Evolutionary conservation across 2,113 vertebrate species (phyloP), one percentile per base, ranked within the genome.

Genomic region (Lasiurus borealis): DNA sequence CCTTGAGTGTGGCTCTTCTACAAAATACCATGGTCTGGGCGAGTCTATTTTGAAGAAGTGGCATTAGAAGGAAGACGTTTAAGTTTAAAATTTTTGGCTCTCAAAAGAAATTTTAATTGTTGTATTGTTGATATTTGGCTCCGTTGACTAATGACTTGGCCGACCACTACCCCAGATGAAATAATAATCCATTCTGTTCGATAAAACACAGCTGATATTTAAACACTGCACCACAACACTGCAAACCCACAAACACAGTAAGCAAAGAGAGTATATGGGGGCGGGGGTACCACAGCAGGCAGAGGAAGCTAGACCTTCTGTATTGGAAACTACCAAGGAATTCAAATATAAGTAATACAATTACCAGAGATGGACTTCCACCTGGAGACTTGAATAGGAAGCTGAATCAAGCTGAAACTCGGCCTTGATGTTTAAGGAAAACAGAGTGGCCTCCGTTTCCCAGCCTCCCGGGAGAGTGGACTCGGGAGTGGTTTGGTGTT

Each of bases 361-460:
- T 95, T 40, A 68, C 50, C 19, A 92, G 44, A 93, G 64, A 52
- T 18, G 34, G 40, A 86, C 57, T 76, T 91, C n/a, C 54, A 64
- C 31, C 48, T 40, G 36, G 66, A 64, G 8, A 16, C n/a, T n/a
- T 76, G 77, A 40, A 40, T 5, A 40, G 40, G 40, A 40, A 40
- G 40, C 72, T 71, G n/a, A 23, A 1, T 44, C 48, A 75, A 18
- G 23, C 2, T 48, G 62, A 80, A 23, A 16, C 1, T 62, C 72
- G 48, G 44, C 59, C 34, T 59, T 31, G n/a, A 69, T 50, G 15
- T 78, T 83, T 40, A 54, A 68, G 71, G 52, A 83, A 76, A 31
- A 9, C 6, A 50, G 5, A 25, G 31, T 36, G 36, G 10, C 31
- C 25, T 62, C 50, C 44, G 34, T 50, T 85, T 77, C 27, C 52